These are phyloP conservation scores for Kryptolebias ocellatus DNA, from an alignment of 2,797 vertebrate species.

Conservation along the genomic window DNA sequence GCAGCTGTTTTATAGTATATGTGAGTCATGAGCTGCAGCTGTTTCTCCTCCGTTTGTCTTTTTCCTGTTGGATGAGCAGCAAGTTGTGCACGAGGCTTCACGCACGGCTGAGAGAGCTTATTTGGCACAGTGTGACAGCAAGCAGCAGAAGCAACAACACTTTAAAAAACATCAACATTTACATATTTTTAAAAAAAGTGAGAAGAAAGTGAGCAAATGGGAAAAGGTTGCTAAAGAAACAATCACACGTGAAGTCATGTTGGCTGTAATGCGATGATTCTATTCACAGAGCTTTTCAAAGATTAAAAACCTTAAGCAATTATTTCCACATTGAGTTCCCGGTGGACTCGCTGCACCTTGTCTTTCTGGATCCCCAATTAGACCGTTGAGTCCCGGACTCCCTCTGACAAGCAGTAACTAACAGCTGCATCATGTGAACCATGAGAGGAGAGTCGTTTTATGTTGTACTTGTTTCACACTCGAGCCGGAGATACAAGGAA, in stretches of 20 bases:
- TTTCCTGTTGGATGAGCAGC: conserved; percentile 65
- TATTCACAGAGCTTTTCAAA: not conserved
- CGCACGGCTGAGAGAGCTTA: conserved; percentile 26
- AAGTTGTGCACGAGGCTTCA: conserved; percentile 37
- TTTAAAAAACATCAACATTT: conserved; percentile 26
- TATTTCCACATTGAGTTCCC: conserved; percentile 16
- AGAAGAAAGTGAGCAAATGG: not conserved
- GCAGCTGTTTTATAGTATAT: not conserved
- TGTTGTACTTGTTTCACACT: conserved; percentile 18
- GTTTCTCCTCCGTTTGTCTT: conserved; percentile 61
- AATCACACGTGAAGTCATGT: too few relatives aligned
- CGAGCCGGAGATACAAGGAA: conserved; percentile 6
- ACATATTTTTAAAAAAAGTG: not conserved
- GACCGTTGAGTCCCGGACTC: conserved; percentile 25
- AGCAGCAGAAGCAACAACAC: conserved; percentile 30
- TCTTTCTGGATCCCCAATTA: conserved; percentile 51
- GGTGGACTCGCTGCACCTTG: conserved; percentile 36
- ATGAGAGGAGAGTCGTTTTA: conserved; percentile 15
- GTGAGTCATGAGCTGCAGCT: not conserved
- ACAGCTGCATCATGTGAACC: conserved; percentile 14
- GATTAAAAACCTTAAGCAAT: conserved; percentile 22
- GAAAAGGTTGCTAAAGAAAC: not conserved
- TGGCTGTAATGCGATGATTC: not conserved
- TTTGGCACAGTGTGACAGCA: conserved; percentile 49
- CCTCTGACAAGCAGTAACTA: conserved; percentile 41